phyloP scores from a whole-genome alignment of 2,797 vertebrate genomes.

The Tympanoctomys barrerae region DNA sequence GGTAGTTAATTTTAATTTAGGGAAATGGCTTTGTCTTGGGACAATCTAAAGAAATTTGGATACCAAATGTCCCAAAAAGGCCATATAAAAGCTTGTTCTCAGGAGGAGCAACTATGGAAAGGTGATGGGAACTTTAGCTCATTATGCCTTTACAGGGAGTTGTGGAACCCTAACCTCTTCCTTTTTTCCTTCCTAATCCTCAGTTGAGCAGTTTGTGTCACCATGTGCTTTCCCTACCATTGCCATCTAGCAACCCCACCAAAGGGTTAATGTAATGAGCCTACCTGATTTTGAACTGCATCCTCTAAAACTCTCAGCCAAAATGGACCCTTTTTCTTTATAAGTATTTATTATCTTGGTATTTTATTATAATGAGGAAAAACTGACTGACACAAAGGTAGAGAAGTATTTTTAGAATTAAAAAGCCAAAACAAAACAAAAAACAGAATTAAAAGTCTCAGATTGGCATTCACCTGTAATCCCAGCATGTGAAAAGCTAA shows the following conservation, averaged over 20 bases:
- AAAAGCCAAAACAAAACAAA: background rate
- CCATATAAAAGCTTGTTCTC: background rate
- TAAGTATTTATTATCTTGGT: background rate
- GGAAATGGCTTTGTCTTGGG: conserved; percentile 8
- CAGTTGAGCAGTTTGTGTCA: background rate
- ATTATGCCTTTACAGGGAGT: background rate
- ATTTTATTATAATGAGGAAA: background rate
- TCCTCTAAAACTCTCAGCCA: background rate
- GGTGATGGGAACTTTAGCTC: background rate
- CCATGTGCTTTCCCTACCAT: background rate
- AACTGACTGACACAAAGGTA: background rate
- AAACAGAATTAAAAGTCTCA: background rate
- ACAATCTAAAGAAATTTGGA: conserved; percentile 27
- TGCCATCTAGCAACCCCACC: background rate
- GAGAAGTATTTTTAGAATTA: conserved; percentile 36
- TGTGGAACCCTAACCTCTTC: background rate
- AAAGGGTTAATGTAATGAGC: background rate
- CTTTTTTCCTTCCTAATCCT: background rate
- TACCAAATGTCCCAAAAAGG: background rate
- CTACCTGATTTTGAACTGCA: background rate
- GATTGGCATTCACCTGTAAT: background rate
- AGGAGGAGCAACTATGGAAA: background rate
- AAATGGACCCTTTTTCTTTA: background rate
- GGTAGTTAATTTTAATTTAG: conserved; percentile 37
- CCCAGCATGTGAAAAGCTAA: background rate